phyloP scores from a whole-genome alignment of 2,113 vertebrate genomes.

The Perca schrenkii region DNA sequence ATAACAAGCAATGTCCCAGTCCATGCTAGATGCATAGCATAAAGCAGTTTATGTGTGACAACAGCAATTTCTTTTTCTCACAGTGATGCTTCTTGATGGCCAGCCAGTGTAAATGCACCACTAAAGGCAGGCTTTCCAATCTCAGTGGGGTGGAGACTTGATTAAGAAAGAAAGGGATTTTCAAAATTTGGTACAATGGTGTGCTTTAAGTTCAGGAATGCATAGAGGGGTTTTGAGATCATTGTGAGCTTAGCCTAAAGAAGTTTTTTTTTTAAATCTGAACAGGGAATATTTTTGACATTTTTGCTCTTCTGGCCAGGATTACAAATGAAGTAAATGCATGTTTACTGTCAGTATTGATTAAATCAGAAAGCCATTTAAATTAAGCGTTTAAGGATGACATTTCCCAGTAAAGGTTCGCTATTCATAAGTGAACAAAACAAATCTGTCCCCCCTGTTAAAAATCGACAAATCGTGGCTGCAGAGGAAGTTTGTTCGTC shows the following conservation, averaged over 20 bases:
- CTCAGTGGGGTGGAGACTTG: conserved; percentile 32
- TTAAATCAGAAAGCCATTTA: conserved; percentile 3
- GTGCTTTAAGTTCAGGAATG: conserved; percentile 25
- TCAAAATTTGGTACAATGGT: conserved; percentile 42
- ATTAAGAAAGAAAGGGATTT: conserved; percentile 54
- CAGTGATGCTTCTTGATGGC: background rate
- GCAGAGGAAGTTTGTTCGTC: no score
- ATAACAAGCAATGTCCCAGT: conserved; percentile 5
- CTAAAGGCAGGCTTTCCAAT: conserved; percentile 16
- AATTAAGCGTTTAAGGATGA: background rate
- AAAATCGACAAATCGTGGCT: no score
- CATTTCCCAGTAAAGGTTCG: background rate
- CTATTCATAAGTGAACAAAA: no score
- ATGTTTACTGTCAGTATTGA: conserved; percentile 24
- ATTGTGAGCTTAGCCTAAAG: conserved; percentile 53
- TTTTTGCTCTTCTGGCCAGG: conserved; percentile 15
- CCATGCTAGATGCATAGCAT: background rate
- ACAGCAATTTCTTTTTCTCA: background rate
- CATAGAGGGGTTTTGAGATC: conserved; percentile 27
- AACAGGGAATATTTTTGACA: conserved; percentile 44
- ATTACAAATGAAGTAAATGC: conserved; percentile 42
- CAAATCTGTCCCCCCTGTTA: no score
- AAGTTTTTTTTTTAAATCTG: conserved; percentile 44
- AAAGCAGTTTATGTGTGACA: conserved; percentile 23
- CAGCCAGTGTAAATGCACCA: conserved; percentile 9